A percentile compares a stretch with the other conserved stretches of the same genome.
phyloP scores from a whole-genome alignment of 2,113 vertebrate genomes.

The Pseudopodoces humilis region DNA sequence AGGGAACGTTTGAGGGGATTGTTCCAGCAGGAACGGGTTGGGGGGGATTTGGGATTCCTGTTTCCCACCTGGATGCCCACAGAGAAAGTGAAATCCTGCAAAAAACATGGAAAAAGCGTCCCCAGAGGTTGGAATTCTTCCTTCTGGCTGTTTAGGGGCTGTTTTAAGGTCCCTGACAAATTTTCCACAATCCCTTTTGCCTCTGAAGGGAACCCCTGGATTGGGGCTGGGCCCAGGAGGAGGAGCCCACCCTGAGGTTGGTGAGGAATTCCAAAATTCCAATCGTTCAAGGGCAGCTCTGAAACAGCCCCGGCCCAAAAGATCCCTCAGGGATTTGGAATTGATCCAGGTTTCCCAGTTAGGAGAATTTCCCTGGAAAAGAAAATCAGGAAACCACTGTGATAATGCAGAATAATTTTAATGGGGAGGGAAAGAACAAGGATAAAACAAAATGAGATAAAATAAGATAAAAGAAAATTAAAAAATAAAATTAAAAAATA shows the following conservation, averaged over 20 bases:
- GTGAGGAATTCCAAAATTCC: background rate
- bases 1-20: background rate
- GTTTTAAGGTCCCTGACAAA: fast-evolving
- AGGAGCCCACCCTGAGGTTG: background rate
- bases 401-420: background rate
- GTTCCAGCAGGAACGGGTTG: background rate
- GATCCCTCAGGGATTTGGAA: too few species aligned
- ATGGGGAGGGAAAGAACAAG: background rate
- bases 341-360: background rate
- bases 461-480: too few species aligned
- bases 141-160: background rate
- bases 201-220: background rate
- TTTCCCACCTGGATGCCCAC: background rate
- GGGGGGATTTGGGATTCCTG: fast-evolving
- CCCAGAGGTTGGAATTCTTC: background rate
- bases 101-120: fast-evolving
- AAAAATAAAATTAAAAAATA: too few species aligned
- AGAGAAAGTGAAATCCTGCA: background rate
- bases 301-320: too few species aligned
- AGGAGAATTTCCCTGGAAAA: background rate
- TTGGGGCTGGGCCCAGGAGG: background rate
- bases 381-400: background rate
- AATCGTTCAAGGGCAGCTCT: background rate
- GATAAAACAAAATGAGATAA: background rate
- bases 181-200: background rate